phyloP scores from a whole-genome alignment of 2,888 invertebrate genomes.

The Poecilus cupreus region DNA sequence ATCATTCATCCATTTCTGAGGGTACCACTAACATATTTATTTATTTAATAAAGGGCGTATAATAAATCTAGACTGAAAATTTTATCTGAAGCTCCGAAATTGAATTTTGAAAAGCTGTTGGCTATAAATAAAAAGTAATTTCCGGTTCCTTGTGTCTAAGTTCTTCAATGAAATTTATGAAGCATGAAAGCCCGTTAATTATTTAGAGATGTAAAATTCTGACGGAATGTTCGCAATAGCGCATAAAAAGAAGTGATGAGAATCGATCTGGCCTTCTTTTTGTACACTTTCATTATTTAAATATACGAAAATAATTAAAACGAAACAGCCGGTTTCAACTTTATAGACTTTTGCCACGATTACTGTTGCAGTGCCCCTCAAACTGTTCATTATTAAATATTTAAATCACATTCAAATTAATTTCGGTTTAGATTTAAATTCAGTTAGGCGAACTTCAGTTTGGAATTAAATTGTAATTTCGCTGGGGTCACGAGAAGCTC shows the following conservation, averaged over 20 bases:
- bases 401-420: conserved; percentile 19
- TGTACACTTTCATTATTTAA: conserved; percentile 31
- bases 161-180: conserved; percentile 42
- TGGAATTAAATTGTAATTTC: background rate
- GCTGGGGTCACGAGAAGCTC: background rate
- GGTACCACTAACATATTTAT: no score
- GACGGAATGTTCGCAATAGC: background rate
- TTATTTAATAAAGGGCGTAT: no score
- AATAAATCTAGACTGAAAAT: no score
- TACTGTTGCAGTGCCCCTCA: background rate
- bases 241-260: background rate
- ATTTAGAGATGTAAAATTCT: conserved; percentile 30
- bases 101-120: background rate
- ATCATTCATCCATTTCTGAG: no score
- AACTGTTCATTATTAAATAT: conserved; percentile 14
- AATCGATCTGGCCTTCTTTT: conserved; percentile 28
- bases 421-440: background rate
- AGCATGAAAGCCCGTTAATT: conserved; percentile 40
- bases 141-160: conserved; percentile 19
- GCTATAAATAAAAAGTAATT: conserved; percentile 50
- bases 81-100: background rate
- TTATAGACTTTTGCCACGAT: background rate
- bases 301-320: conserved; percentile 50
- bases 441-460: background rate
- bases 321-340: background rate